Evolutionary conservation across 2,113 vertebrate species (phyloP).

Genomic region (Odontesthes bonariensis): DNA sequence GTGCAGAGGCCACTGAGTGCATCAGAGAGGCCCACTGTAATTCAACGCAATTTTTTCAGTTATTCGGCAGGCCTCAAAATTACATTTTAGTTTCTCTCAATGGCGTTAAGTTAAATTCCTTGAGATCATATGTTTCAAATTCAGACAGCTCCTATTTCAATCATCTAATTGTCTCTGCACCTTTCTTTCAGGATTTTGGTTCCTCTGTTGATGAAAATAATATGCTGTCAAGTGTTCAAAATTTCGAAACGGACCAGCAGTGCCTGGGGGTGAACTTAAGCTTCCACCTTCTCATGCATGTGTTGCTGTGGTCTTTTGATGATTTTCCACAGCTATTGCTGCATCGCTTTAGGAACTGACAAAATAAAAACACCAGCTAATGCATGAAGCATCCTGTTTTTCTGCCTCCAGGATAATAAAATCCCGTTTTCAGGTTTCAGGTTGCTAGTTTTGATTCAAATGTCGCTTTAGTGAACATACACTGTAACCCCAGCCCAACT

Average conservation of each 20-base stretch:
- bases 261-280: slow-evolving; percentile 62
- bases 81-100: slow-evolving; percentile 67
- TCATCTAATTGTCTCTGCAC: slow-evolving; percentile 74
- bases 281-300: slow-evolving; percentile 64
- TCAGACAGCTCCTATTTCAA: slow-evolving; percentile 76
- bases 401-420: slow-evolving; percentile 23
- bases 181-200: slow-evolving; percentile 66
- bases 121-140: slow-evolving; percentile 79
- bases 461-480: slow-evolving; percentile 22
- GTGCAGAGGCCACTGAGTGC: slow-evolving; percentile 69
- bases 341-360: slow-evolving; percentile 67
- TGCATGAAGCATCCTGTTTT: slow-evolving; percentile 65
- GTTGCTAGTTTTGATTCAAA: slow-evolving; percentile 53
- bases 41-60: slow-evolving; percentile 72
- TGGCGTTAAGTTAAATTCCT: slow-evolving; percentile 69
- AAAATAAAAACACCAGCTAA: slow-evolving; percentile 73
- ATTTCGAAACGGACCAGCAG: slow-evolving; percentile 58
- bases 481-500: background rate
- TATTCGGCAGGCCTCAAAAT: slow-evolving; percentile 62
- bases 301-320: slow-evolving; percentile 73
- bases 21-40: slow-evolving; percentile 69
- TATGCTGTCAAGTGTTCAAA: slow-evolving; percentile 63
- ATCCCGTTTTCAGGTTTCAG: slow-evolving; percentile 45
- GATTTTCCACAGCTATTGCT: slow-evolving; percentile 76
- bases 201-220: slow-evolving; percentile 78